phyloP scores from a whole-genome alignment of 2,888 invertebrate species.

The Frankliniella fusca region DNA sequence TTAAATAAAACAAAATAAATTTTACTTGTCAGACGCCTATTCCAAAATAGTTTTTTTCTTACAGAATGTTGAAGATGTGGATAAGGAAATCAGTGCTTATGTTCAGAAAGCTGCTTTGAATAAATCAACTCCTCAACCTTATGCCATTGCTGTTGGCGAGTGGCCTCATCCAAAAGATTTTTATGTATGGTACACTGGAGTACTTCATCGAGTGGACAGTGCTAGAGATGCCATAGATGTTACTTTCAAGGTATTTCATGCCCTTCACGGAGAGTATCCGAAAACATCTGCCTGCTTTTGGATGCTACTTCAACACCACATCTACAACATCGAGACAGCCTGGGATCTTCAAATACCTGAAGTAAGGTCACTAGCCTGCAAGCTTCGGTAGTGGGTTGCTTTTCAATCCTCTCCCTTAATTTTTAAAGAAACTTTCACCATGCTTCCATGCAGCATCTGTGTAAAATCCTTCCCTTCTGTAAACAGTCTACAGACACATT shows the following conservation, averaged over 20 bases:
- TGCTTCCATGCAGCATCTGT: no score
- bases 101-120: neutral
- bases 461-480: no score
- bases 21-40: neutral
- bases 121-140: neutral
- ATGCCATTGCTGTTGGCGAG: neutral
- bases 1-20: neutral
- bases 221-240: neutral
- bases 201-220: neutral
- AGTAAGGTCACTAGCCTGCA: no score
- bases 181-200: neutral
- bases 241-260: neutral
- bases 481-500: no score
- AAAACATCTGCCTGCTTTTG: neutral
- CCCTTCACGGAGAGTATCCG: neutral
- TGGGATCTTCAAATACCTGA: no score
- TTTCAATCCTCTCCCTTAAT: no score
- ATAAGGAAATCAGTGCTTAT: neutral
- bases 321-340: neutral
- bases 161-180: neutral
- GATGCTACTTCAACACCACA: neutral
- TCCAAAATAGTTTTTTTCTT: neutral
- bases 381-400: no score
- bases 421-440: no score
- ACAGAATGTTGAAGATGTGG: neutral